These are phyloP conservation scores for Drosophila neocordata DNA, from an alignment of 1,140 invertebrate species.

Conservation along the genomic window DNA sequence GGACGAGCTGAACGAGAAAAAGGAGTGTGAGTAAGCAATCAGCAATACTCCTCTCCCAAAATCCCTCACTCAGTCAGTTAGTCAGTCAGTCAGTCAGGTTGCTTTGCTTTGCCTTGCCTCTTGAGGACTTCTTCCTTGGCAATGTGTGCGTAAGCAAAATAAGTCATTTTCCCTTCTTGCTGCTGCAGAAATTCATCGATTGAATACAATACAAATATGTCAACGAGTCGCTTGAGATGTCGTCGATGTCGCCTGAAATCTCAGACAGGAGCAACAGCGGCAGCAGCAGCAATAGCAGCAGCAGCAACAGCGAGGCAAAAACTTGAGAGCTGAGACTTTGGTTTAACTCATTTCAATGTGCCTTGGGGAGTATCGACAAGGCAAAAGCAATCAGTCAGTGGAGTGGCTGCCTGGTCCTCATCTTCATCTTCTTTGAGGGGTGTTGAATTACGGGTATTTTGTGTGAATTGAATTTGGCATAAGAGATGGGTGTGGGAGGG, in stretches of 20 bases:
- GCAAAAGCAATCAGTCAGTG: conserved; percentile 76
- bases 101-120: conserved; percentile 25
- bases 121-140: conserved; percentile 54
- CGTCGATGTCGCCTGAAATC: conserved; percentile 66
- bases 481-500: background rate
- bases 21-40: conserved; percentile 24
- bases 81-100: conserved; percentile 22
- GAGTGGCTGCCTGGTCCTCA: conserved; percentile 52
- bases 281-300: conserved; percentile 24
- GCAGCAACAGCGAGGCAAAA: conserved; percentile 5
- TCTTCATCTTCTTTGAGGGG: conserved; percentile 51
- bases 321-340: conserved; percentile 33
- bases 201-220: conserved; percentile 81
- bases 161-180: conserved; percentile 79
- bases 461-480: conserved; percentile 80
- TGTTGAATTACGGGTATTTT: conserved; percentile 81
- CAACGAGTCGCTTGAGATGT: conserved; percentile 81
- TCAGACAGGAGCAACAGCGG: conserved; percentile 48
- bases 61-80: conserved; percentile 6
- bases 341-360: conserved; percentile 76
- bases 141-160: conserved; percentile 78
- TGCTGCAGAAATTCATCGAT: conserved; percentile 76
- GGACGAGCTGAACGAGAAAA: conserved; percentile 27
- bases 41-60: conserved; percentile 30
- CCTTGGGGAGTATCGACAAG: conserved; percentile 54